These are phyloP conservation scores for Pygoscelis adeliae DNA, from an alignment of 2,113 vertebrate species.

Conservation along the genomic window DNA sequence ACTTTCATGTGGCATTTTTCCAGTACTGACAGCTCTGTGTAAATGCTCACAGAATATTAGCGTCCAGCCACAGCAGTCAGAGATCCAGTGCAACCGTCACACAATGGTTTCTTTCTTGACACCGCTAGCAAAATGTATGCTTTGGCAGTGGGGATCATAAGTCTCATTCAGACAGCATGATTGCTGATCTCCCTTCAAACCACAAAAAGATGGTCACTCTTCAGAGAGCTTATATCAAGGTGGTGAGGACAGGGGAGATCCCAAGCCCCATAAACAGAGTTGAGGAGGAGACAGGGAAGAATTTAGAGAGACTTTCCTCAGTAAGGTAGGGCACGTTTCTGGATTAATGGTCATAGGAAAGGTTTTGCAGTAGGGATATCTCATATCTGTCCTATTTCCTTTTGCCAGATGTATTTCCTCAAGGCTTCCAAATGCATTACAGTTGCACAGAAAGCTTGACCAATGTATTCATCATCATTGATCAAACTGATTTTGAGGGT, in stretches of 20 bases:
- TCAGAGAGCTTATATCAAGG: neutral
- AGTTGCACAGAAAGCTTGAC: conserved; percentile 20
- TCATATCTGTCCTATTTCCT: conserved; percentile 28
- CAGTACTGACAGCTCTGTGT: neutral
- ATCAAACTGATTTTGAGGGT: conserved; percentile 71
- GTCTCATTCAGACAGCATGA: neutral
- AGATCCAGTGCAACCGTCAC: neutral
- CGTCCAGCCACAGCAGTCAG: neutral
- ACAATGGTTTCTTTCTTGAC: neutral
- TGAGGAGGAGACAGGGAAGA: neutral
- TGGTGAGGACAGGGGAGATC: neutral
- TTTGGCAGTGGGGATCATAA: neutral
- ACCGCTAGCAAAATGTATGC: neutral
- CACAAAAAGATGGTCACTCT: neutral
- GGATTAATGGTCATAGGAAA: neutral
- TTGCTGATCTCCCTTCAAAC: neutral
- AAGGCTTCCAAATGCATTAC: conserved; percentile 62
- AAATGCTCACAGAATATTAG: neutral
- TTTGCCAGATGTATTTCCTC: conserved; percentile 57
- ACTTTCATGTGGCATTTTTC: neutral
- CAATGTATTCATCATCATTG: conserved; percentile 53
- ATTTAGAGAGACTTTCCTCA: neutral
- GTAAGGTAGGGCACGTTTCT: neutral
- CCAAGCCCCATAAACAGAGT: neutral
- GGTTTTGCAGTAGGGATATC: neutral